A percentile compares a stretch with the other conserved stretches of the same genome.
phyloP scores from a whole-genome alignment of 2,113 vertebrate species.

The Chaenogobius annularis region DNA sequence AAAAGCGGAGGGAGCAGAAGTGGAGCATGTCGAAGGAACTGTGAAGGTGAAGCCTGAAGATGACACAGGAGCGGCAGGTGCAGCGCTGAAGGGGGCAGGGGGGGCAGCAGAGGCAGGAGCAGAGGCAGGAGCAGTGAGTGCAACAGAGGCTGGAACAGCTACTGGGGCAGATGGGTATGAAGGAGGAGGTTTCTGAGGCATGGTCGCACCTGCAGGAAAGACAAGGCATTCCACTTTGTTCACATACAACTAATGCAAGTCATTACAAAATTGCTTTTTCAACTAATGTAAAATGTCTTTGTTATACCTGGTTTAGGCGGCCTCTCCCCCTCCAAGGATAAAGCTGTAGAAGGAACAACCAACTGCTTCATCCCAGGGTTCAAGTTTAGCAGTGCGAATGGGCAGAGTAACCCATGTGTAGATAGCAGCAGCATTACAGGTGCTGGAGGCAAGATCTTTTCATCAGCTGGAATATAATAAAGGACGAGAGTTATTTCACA shows the following conservation, averaged over 20 bases:
- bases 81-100: slow-evolving; percentile 48
- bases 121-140: slow-evolving; percentile 19
- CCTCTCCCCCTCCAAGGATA: slow-evolving; percentile 84
- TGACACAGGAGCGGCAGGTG: slow-evolving; percentile 22
- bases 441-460: slow-evolving; percentile 85
- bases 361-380: slow-evolving; percentile 83
- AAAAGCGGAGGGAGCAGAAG: slow-evolving; percentile 57
- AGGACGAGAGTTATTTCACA: not conserved
- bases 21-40: slow-evolving; percentile 36
- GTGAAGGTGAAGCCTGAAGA: slow-evolving; percentile 73
- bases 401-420: slow-evolving; percentile 92
- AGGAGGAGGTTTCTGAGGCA: slow-evolving; percentile 37
- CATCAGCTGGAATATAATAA: slow-evolving; percentile 78
- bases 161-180: slow-evolving; percentile 38
- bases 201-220: slow-evolving; percentile 46
- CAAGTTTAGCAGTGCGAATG: slow-evolving; percentile 91
- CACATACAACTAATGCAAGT: not conserved
- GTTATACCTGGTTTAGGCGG: slow-evolving; percentile 78
- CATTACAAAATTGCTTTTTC: not conserved
- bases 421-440: slow-evolving; percentile 91
- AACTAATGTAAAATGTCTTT: not conserved
- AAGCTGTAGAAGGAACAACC: slow-evolving; percentile 53
- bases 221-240: not conserved
- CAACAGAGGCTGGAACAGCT: slow-evolving; percentile 28
- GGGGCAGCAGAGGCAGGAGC: slow-evolving; percentile 10